phyloP scores from a whole-genome alignment of 1,140 invertebrate species.

The Acromyrmex heyeri region DNA sequence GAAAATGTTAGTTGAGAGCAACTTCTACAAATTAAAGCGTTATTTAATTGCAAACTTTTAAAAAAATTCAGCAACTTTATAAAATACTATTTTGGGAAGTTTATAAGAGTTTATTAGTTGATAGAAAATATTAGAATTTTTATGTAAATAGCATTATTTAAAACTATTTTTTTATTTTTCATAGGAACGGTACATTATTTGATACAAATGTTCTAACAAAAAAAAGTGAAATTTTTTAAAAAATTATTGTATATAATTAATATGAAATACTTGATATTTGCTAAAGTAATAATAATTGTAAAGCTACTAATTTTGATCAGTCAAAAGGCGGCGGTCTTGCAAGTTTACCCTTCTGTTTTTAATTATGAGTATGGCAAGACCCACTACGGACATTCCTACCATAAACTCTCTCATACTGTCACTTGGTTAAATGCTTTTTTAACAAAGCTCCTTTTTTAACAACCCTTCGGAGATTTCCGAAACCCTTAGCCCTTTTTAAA shows the following conservation, averaged over 20 bases:
- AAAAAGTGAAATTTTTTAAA: not conserved
- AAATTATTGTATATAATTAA: not conserved
- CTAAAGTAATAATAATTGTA: slow-evolving; percentile 33
- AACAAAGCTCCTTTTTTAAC: slow-evolving; percentile 78
- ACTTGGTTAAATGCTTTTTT: slow-evolving; percentile 82
- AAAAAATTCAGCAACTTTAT: not conserved
- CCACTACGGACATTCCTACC: slow-evolving; percentile 70
- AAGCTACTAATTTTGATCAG: slow-evolving; percentile 39
- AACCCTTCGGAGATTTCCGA: slow-evolving; percentile 81
- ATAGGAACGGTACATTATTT: not conserved
- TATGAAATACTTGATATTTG: not conserved
- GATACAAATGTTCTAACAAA: not conserved
- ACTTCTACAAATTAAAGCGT: not conserved
- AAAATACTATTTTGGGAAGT: not conserved
- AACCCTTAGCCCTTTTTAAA: slow-evolving; percentile 41
- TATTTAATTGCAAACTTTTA: not conserved
- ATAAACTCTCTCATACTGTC: slow-evolving; percentile 79
- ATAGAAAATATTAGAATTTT: not conserved
- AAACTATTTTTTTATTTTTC: not conserved
- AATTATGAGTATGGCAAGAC: slow-evolving; percentile 43
- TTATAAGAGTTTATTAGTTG: not conserved
- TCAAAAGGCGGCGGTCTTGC: slow-evolving; percentile 62
- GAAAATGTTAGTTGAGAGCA: not conserved
- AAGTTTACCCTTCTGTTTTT: slow-evolving; percentile 25
- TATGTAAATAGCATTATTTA: not conserved